Conservation (phyloP, 2,888 invertebrate genomes). For the Polydrusus cervinus region DNA sequence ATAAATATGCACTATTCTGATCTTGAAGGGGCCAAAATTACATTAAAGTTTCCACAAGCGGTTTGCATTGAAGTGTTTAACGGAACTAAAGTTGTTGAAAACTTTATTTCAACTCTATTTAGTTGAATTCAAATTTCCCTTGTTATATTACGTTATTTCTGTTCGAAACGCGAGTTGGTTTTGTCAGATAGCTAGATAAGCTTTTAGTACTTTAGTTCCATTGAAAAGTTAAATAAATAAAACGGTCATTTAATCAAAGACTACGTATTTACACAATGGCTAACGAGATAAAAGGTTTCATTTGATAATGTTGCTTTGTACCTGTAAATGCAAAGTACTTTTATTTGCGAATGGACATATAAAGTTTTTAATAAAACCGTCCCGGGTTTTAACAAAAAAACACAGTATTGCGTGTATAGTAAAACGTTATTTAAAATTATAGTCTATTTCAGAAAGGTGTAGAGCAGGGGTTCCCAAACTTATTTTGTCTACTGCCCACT, state of each 20-base stretch:
- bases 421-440: too few species aligned
- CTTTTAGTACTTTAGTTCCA: constrained; percentile 2
- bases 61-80: background rate
- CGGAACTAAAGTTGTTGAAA: constrained; percentile 11
- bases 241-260: background rate
- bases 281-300: background rate
- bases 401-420: too few species aligned
- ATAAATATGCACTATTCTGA: background rate
- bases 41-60: background rate
- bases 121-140: constrained; percentile 4
- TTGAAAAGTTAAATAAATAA: constrained; percentile 12
- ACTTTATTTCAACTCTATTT: constrained; percentile 9
- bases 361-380: background rate
- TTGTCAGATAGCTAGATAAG: constrained; percentile 14
- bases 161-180: background rate
- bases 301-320: background rate
- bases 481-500: too few species aligned
- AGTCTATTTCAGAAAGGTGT: too few species aligned
- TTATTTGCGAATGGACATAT: background rate
- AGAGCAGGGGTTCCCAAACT: too few species aligned
- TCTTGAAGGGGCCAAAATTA: background rate
- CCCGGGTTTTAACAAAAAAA: background rate
- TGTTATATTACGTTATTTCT: constrained; percentile 2
- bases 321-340: background rate
- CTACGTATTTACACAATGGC: background rate